Evolutionary conservation across 2,888 invertebrate species (phyloP), one percentile per base, ranked within the genome.

Genomic region (Harpagoxenus sublaevis): DNA sequence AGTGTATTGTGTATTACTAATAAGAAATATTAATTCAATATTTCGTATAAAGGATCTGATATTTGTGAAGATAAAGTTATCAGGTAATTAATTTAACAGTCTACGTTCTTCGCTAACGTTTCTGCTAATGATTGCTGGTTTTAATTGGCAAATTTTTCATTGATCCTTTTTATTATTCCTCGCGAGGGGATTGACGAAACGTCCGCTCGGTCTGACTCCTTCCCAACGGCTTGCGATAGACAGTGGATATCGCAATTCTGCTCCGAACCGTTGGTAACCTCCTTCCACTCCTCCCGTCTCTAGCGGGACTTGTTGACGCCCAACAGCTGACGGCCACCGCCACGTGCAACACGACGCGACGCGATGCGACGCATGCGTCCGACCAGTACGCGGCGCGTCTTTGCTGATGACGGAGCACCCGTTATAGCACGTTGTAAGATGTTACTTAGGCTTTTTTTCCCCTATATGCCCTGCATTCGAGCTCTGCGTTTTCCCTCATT

Each of bases 241-340:
- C 70, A 42, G 28, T 15, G 18, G 28, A 23, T 6, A 35, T 73
- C 55, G 23, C 18, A n/a, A 73, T 53, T 66, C 9, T 18, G 35
- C 15, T 70, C 15, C 10, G n/a, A 23, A n/a, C n/a, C 15, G 57
- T 73, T 73, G 53, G 79, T 48, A 57, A 35, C 45, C 23, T 48
- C 45, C n/a, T 78, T 45, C 35, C 35, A 60, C 65, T 66, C 28
- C 65, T 66, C 65, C 55, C 45, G 6, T 35, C 48, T 35, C 57
- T 79, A 79, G 79, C 79, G 79, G 79, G 73, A 79, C 79, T 79
- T 79, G 79, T 79, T 79, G 79, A 79, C 79, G 73, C 79, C 79
- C 79, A 79, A 73, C 79, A 79, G 79, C 79, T 79, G 79, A 79
- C 79, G 57, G 48, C 31, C 23, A 57, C 57, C 3, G 45, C 79